These are phyloP conservation scores for Scolopax rusticola DNA, from an alignment of 2,797 vertebrate species.

Conservation along the genomic window DNA sequence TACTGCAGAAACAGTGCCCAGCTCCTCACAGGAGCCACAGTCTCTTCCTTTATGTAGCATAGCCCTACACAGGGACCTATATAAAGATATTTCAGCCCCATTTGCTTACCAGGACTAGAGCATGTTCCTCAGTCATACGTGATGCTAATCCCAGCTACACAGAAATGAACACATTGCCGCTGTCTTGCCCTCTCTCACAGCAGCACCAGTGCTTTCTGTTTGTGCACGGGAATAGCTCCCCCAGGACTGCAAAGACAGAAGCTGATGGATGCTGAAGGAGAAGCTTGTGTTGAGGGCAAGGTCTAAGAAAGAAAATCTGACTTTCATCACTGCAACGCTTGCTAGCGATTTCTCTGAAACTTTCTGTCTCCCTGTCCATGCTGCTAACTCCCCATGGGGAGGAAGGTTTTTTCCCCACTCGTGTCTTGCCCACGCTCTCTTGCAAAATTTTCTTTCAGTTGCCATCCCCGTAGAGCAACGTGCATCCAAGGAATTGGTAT, in stretches of 20 bases:
- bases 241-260: background rate
- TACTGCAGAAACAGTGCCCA: background rate
- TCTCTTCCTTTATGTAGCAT: background rate
- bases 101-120: background rate
- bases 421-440: background rate
- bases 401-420: background rate
- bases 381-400: background rate
- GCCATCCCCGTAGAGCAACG: background rate
- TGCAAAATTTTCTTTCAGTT: background rate
- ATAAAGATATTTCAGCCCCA: background rate
- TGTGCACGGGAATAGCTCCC: background rate
- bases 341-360: background rate
- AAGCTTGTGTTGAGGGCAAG: background rate
- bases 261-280: background rate
- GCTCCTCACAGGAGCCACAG: background rate
- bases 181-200: background rate
- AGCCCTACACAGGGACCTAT: background rate
- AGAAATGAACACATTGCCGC: background rate
- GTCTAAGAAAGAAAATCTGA: background rate
- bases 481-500: rapidly evolving
- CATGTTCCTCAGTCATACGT: rapidly evolving
- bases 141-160: background rate
- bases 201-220: background rate
- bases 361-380: background rate
- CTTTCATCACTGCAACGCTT: background rate